These are phyloP conservation scores for Nematopogon swammerdamellus DNA, from an alignment of 2,888 invertebrate species.

Conservation along the genomic window DNA sequence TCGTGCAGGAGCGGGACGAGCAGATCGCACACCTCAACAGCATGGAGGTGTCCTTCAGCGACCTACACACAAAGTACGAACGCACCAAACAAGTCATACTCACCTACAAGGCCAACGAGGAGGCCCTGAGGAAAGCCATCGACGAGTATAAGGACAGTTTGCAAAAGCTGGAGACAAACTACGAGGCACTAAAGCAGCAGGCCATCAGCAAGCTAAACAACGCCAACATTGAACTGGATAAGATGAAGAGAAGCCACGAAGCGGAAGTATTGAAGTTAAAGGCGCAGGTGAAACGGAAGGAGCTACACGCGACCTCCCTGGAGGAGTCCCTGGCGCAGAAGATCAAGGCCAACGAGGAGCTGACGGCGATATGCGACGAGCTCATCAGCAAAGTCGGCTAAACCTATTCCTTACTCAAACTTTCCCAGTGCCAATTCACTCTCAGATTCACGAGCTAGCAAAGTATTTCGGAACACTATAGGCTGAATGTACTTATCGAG, in stretches of 20 bases:
- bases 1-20: conserved; percentile 58
- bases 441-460: no score
- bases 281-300: conserved; percentile 83
- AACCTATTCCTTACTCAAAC: conserved; percentile 14
- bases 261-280: conserved; percentile 80
- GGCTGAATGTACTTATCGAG: no score
- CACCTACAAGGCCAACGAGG: conserved; percentile 60
- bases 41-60: conserved; percentile 61
- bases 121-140: conserved; percentile 64
- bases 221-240: conserved; percentile 76
- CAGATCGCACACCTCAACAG: conserved; percentile 59
- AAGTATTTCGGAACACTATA: no score
- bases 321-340: conserved; percentile 84
- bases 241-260: conserved; percentile 68
- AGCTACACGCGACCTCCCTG: conserved; percentile 78
- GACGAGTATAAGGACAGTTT: conserved; percentile 67
- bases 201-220: conserved; percentile 80
- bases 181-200: conserved; percentile 82
- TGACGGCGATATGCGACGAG: conserved; percentile 91
- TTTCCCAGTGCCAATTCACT: neutral
- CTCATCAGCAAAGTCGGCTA: conserved; percentile 65
- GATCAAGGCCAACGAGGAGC: conserved; percentile 82
- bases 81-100: conserved; percentile 61
- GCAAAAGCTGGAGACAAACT: conserved; percentile 74
- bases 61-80: conserved; percentile 62